Conservation (phyloP, 2,888 invertebrate genomes). For the Andricus quercusramuli region DNA sequence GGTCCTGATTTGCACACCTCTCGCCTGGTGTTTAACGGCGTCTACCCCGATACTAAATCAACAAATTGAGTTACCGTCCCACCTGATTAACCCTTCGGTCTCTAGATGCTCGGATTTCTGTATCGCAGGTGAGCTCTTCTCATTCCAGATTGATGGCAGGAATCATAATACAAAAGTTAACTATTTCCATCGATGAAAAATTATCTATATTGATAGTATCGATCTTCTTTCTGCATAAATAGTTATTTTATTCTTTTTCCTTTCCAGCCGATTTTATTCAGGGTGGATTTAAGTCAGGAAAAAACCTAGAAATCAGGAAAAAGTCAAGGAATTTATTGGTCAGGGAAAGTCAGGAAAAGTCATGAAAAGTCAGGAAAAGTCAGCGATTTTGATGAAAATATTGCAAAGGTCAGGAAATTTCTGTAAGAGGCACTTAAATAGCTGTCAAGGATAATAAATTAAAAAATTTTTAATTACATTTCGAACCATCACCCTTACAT, state of each 20-base stretch:
- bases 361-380: no score
- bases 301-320: no score
- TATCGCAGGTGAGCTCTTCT: constrained; percentile 25
- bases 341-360: no score
- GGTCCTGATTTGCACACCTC: constrained; percentile 55
- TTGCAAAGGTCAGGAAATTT: no score
- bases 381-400: no score
- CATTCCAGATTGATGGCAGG: background rate
- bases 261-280: no score
- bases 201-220: background rate
- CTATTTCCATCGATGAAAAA: background rate
- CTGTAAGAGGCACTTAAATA: no score
- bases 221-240: background rate
- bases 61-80: constrained; percentile 54
- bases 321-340: no score
- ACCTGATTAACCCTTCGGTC: constrained; percentile 53
- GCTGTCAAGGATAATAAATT: no score
- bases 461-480: no score
- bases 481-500: no score
- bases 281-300: no score
- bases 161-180: background rate
- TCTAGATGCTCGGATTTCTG: constrained; percentile 44
- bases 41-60: constrained; percentile 45
- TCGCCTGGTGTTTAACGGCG: constrained; percentile 51
- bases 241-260: background rate